These are phyloP conservation scores for Amblyraja radiata DNA, from an alignment of 2,797 vertebrate genomes.

Conservation along the genomic window DNA sequence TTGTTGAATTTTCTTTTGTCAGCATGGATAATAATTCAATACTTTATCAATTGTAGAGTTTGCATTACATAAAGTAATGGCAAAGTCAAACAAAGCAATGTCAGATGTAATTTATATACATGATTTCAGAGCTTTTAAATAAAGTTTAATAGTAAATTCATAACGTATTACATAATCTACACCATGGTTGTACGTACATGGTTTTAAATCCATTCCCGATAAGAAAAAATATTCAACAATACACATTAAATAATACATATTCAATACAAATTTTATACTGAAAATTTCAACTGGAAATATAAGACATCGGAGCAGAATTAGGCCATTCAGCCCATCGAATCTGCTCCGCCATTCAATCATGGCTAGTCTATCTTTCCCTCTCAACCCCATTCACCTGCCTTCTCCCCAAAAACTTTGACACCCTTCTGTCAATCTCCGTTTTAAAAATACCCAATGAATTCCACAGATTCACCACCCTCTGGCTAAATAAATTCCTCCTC, in stretches of 20 bases:
- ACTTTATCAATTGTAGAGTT: neutral
- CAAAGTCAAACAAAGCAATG: neutral
- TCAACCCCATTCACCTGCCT: too few species aligned
- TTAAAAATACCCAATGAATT: too few species aligned
- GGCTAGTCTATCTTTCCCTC: too few species aligned
- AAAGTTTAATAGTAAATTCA: conserved; percentile 9
- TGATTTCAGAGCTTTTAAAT: neutral
- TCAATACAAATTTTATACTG: neutral
- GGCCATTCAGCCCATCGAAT: too few species aligned
- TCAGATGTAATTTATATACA: neutral
- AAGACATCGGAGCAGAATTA: too few species aligned
- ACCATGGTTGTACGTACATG: neutral
- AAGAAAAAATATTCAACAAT: neutral
- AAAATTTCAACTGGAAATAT: neutral
- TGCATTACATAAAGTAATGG: neutral
- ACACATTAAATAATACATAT: neutral
- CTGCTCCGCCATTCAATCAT: too few species aligned
- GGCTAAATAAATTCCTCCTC: too few species aligned
- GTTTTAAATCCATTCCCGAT: neutral
- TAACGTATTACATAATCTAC: neutral
- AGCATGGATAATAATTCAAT: too few species aligned
- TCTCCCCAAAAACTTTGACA: too few species aligned
- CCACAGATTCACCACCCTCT: too few species aligned
- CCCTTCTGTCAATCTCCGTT: too few species aligned
- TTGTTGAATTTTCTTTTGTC: conserved; percentile 11